Evolutionary conservation across 2,888 invertebrate genomes (phyloP), one percentile per base, ranked within the genome.

Genomic region (Rhorus exstirpatorius): DNA sequence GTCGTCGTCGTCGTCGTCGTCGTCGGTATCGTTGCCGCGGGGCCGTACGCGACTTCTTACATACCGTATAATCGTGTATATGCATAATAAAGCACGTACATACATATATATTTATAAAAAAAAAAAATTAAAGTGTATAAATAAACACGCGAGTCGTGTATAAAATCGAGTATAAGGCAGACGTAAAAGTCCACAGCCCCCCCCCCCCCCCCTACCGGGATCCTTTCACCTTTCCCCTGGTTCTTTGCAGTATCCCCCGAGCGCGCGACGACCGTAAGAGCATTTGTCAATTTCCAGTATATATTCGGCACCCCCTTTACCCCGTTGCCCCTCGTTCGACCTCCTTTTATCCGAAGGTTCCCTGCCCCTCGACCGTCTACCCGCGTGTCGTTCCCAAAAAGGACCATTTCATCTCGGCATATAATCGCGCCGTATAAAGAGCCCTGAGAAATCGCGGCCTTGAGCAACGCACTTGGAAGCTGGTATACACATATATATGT

Each of bases 211-310:
- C 35, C 74, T 78, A 84, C 81, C 65, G 70, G 46, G 67, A 86
- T 89, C 89, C 90, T 90, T 91, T 90, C 90, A 90, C 90, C 90
- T 90, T 90, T 90, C 88, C 89, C 90, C 89, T 88, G 88, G 86
- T 88, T 88, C 86, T 83, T 86, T 82, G 65, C 84, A 35, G n/a
- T 67, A 21, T 38, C 10, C 10, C 49, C 41, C 55, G 72, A 65
- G 65, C 61, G 46, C n/a, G n/a, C n/a, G n/a, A n/a, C 41, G 35
- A 60, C 10, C 58, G 44, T 51, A 53, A 49, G 55, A 83, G 87
- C 90, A 90, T 92, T 92, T 91, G 91, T 92, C 92, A 92, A 76
- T 76, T 91, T 92, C 88, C 90, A 88, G 74, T 71, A 65, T 76
- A 74, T 87, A 7, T 31, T 91, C 87, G 88, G 88, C 86, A 83